Evolutionary conservation across 2,888 invertebrate genomes (phyloP).

Genomic region (Tipula vernalis): DNA sequence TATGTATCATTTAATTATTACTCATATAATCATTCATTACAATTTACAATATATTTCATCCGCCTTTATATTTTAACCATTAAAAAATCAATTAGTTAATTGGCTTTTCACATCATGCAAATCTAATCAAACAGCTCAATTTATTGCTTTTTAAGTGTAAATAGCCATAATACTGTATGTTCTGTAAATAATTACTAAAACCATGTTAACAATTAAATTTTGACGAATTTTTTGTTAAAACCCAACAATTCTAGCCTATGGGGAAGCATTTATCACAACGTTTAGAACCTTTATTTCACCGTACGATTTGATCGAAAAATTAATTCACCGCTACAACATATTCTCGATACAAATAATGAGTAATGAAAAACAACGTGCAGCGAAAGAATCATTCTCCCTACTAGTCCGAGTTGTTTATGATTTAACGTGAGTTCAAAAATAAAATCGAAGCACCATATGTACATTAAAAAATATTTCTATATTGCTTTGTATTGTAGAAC

Average conservation of each 20-base stretch:
- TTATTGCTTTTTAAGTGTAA: background rate
- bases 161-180: background rate
- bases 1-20: background rate
- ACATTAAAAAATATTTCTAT: too few species aligned
- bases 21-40: background rate
- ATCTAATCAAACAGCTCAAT: background rate
- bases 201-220: background rate
- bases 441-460: background rate
- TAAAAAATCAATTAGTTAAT: background rate
- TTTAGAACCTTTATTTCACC: constrained; percentile 93
- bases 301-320: constrained; percentile 68
- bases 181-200: background rate
- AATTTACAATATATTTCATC: background rate
- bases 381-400: constrained; percentile 80
- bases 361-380: constrained; percentile 57
- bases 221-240: background rate
- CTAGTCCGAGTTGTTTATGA: constrained; percentile 91
- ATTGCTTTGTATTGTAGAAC: constrained; percentile 42
- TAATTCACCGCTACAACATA: constrained; percentile 50
- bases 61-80: background rate
- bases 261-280: constrained; percentile 94
- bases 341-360: constrained; percentile 55
- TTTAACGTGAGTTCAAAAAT: constrained; percentile 63
- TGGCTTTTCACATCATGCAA: background rate
- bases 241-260: constrained; percentile 26